Evolutionary conservation across 2,113 vertebrate species (phyloP), one percentile per base, ranked within the genome.

Genomic region (Saccopteryx leptura): DNA sequence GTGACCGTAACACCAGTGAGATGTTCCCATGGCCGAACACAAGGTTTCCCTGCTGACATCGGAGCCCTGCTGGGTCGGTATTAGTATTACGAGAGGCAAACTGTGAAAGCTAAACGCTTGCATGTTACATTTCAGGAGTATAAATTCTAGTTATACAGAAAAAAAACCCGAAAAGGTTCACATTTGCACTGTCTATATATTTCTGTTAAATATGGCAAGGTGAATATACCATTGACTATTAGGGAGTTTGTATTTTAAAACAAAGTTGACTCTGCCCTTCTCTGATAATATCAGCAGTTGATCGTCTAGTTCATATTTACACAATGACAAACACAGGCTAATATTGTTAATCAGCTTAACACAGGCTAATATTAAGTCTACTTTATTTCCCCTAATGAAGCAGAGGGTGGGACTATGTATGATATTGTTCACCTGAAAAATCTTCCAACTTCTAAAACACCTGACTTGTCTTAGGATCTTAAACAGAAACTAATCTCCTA

Each of bases 401-500:
- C 50, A 80, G 94, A 89, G 13, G 5, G 58, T 68, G 39, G 6
- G 28, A 50, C 48, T 71, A 18, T 63, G 18, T 71, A 18, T 63
- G 18, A 63, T 31, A 52, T 23, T 54, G 17, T 15, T 56, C 7
- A 96, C 76, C 39, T 74, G 56, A 24, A 88, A 88, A 93, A n/a
- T n/a, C 71, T 71, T 28, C 28, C 61, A 78, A 8, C 9, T 31
- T 63, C 46, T 63, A 39, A 50, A 89, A 82, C 50, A 86, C 18
- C 0, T 76, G 28, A 66, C 19, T 85, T 93, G 76, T 52, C 82
- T 56, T 68, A 33, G 52, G n/a, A 48, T 46, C 31, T 65, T 56
- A 94, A 93, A 52, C 8, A 46, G 24, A 93, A 86, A 68, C 72
- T 88, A 56, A 18, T 46, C 75, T 71, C 33, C 81, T n/a, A 88